A percentile compares a stretch with the other conserved stretches of the same genome.
phyloP scores from a whole-genome alignment of 2,797 vertebrate genomes.

The Catamblyrhynchus diadema region DNA sequence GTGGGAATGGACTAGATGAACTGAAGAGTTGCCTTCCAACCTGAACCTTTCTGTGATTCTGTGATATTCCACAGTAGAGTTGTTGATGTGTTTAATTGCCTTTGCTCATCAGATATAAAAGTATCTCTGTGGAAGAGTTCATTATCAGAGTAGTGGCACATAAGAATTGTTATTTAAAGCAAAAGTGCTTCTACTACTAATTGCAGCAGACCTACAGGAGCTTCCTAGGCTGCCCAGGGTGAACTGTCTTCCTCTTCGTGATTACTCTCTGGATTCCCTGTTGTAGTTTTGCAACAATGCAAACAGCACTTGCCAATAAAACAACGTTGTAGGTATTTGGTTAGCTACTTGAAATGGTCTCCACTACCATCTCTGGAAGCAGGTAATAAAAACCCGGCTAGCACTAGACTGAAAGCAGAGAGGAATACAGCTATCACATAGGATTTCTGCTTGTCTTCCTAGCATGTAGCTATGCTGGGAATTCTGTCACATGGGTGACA shows the following conservation, averaged over 20 bases:
- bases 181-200: background rate
- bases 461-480: background rate
- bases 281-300: background rate
- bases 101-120: background rate
- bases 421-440: background rate
- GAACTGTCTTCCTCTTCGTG: background rate
- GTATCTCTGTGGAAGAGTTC: background rate
- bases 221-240: background rate
- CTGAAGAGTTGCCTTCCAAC: background rate
- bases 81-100: background rate
- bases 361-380: background rate
- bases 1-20: background rate
- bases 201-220: background rate
- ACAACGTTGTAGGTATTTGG: background rate
- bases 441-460: slow-evolving; percentile 7
- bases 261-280: background rate
- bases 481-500: background rate
- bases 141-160: background rate
- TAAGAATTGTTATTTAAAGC: background rate
- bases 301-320: background rate
- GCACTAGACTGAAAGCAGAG: background rate
- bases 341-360: background rate
- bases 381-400: background rate
- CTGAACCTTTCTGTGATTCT: background rate
- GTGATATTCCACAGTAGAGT: background rate